Percentiles rank a stretch among this genome's conserved stretches.
Conservation (phyloP, 2,888 invertebrate genomes). For the Thalpophila matura region DNA sequence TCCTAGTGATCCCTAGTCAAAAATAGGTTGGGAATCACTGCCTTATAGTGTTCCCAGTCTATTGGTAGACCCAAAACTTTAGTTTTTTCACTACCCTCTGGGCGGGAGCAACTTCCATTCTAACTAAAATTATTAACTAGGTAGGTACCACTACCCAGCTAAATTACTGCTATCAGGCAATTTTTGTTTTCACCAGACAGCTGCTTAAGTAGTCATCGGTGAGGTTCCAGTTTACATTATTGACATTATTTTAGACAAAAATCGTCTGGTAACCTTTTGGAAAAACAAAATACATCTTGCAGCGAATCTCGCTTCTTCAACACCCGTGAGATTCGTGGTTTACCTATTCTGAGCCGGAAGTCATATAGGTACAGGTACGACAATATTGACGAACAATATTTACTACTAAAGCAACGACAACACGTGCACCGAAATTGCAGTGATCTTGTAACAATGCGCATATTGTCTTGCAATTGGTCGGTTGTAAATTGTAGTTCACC, state of each 20-base stretch:
- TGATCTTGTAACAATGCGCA: constrained; percentile 11
- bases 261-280: neutral
- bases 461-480: neutral
- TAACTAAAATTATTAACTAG: neutral
- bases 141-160: no score
- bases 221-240: constrained; percentile 23
- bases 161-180: no score
- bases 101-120: neutral
- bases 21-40: no score
- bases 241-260: constrained; percentile 9
- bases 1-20: no score
- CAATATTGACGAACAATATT: constrained; percentile 3
- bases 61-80: neutral
- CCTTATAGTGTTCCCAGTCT: neutral
- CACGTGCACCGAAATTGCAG: neutral
- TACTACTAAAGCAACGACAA: constrained; percentile 5
- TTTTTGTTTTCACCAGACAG: no score
- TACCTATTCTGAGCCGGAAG: neutral
- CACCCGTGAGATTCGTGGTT: neutral
- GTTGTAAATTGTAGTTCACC: neutral
- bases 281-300: no score
- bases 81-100: neutral
- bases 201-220: constrained; percentile 12
- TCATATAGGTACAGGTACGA: neutral
- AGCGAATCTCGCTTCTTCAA: no score